Evolutionary conservation across 1,140 invertebrate species (phyloP), one percentile per base, ranked within the genome.

Genomic region (Littorina saxatilis): DNA sequence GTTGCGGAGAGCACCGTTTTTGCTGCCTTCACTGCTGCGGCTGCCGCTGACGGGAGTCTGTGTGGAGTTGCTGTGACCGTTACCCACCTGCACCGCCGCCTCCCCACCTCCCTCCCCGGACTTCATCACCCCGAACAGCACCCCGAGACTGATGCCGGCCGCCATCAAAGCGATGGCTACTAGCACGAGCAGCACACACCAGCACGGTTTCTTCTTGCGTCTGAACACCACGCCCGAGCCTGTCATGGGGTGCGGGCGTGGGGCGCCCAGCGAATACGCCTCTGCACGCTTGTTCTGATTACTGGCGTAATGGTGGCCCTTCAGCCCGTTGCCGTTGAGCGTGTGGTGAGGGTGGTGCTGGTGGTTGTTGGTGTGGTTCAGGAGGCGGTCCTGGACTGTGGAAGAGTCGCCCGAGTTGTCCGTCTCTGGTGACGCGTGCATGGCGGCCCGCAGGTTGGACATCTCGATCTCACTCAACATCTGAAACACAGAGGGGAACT

Each of bases 381-480:
- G 79, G 23, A 84, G 83, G 39, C 83, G 79, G 50, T 84, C 83
- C 80, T 84, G 83, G 20, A 75, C 83, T 11, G 74, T 84, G 58
- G 80, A 76, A 0, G 80, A 52, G 35, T 84, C 80, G 0, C 80
- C 83, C 32, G 79, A 40, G 37, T 37, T 63, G 35, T 61, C 55
- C 55, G 55, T 58, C 35, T 78, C 76, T 27, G 52, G 58, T 3
- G 52, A 61, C 35, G 76, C 75, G 29, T 79, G 79, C 72, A 58
- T 73, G 43, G 73, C 63, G 15, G 29, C 37, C 9, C 80, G 74
- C 17, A 84, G 70, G 39, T 80, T 84, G 37, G 74, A 29, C 83
- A 84, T 84, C 68, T 84, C 83, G 9, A 84, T 63, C 55, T 79
- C 77, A 40, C 74, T 79, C 75, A 84, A 78, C 77, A 84, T 81